A percentile compares a stretch with the other conserved stretches of the same genome.
Conservation (phyloP, 2,888 invertebrate species). For the Papilio gigon region DNA sequence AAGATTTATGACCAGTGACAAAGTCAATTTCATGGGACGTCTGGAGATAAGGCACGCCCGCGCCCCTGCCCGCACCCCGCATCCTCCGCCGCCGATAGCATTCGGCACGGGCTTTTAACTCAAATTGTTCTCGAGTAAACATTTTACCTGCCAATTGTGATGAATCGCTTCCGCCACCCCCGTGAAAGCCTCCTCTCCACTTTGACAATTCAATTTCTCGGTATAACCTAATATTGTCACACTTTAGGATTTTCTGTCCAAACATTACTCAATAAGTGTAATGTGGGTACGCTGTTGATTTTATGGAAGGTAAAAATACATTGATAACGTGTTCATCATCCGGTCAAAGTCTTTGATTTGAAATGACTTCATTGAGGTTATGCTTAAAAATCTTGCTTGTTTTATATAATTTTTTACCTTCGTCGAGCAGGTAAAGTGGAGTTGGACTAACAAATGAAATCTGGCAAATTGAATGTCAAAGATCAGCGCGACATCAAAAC, state of each 20-base stretch:
- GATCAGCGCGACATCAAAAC: not conserved
- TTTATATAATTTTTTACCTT: no score
- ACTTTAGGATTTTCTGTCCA: conserved; percentile 23
- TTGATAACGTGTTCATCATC: no score
- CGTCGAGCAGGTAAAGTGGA: no score
- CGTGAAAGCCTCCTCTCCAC: conserved; percentile 54
- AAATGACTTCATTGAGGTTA: no score
- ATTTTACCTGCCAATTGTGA: conserved; percentile 79
- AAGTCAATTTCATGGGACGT: conserved; percentile 78
- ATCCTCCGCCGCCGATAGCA: conserved; percentile 62
- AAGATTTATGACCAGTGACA: conserved; percentile 80
- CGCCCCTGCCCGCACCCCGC: conserved; percentile 37
- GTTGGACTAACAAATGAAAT: not conserved
- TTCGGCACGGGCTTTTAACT: conserved; percentile 74
- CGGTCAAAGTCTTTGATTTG: no score
- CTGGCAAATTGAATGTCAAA: not conserved
- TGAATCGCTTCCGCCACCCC: conserved; percentile 67
- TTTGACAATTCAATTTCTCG: conserved; percentile 73
- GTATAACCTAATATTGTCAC: conserved; percentile 46
- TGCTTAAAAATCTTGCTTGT: no score
- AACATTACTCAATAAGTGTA: conserved; percentile 7
- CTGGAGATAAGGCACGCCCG: conserved; percentile 67
- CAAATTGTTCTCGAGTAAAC: conserved; percentile 76
- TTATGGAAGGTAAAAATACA: no score
- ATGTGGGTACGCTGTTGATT: not conserved